Evolutionary conservation across 2,888 invertebrate genomes (phyloP).

Genomic region (Xestobium rufovillosum): DNA sequence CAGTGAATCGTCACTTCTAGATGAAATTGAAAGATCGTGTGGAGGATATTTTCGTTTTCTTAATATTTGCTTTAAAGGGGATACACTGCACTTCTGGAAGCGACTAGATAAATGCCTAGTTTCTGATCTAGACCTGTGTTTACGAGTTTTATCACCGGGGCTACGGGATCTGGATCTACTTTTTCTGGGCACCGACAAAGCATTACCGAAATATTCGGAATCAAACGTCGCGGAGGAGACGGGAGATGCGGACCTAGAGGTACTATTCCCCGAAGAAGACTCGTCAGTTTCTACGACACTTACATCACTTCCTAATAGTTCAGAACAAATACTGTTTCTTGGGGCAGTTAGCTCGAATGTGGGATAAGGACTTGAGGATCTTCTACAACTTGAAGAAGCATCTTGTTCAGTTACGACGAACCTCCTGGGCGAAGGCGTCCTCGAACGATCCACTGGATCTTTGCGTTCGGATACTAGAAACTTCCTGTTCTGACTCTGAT

Average conservation of each 20-base stretch:
- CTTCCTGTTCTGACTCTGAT: constrained; percentile 19
- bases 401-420: constrained; percentile 28
- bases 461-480: constrained; percentile 24
- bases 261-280: constrained; percentile 46
- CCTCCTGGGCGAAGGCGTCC: constrained; percentile 24
- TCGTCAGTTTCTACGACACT: constrained; percentile 45
- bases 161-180: too few species aligned
- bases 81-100: too few species aligned
- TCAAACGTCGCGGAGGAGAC: too few species aligned
- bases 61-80: too few species aligned
- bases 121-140: too few species aligned
- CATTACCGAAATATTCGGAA: too few species aligned
- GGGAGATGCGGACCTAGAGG: constrained; percentile 24
- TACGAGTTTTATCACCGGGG: too few species aligned
- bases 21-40: too few species aligned
- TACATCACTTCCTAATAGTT: constrained; percentile 38
- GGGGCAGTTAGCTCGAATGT: constrained; percentile 29
- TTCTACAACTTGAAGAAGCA: not conserved
- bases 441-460: constrained; percentile 16
- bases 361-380: constrained; percentile 29
- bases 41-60: too few species aligned
- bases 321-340: constrained; percentile 36
- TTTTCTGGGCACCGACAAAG: too few species aligned
- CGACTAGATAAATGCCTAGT: too few species aligned
- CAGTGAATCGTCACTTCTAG: too few species aligned